Evolutionary conservation across 2,888 invertebrate species (phyloP).

Genomic region (Lepidocyrtinus sp.): DNA sequence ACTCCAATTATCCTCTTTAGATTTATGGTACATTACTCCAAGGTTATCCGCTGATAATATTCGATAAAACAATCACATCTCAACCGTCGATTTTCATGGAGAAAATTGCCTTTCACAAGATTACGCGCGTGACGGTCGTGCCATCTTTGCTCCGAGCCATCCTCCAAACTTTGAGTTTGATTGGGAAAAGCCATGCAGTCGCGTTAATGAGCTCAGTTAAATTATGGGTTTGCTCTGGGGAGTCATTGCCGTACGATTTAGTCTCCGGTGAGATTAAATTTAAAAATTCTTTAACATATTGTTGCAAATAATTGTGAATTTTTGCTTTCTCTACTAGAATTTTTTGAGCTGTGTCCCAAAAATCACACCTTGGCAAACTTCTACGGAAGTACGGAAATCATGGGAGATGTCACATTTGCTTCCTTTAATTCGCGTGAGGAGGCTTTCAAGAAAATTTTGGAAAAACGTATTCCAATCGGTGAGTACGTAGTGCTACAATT

Average conservation of each 20-base stretch:
- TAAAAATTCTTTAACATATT: not conserved
- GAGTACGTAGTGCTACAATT: constrained; percentile 70
- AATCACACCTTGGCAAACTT: constrained; percentile 82
- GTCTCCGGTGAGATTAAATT: constrained; percentile 76
- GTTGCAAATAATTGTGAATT: not conserved
- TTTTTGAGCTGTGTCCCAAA: constrained; percentile 76
- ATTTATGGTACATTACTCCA: constrained; percentile 89
- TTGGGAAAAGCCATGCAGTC: constrained; percentile 30
- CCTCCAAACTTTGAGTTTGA: constrained; percentile 52
- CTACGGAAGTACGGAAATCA: constrained; percentile 93
- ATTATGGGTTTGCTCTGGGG: constrained; percentile 91
- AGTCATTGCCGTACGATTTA: constrained; percentile 72
- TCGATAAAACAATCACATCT: constrained; percentile 78
- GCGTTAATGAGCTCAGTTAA: constrained; percentile 77
- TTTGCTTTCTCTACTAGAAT: constrained; percentile 72
- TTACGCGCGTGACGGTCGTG: constrained; percentile 82
- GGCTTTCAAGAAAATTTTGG: constrained; percentile 75
- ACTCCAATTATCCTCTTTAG: constrained; percentile 72
- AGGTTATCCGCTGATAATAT: constrained; percentile 81
- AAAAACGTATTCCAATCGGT: constrained; percentile 87
- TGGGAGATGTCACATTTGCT: constrained; percentile 91
- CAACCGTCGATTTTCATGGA: constrained; percentile 58
- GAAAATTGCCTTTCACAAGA: constrained; percentile 26
- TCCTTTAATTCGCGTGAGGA: constrained; percentile 76
- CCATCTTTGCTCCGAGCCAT: constrained; percentile 80